Conservation (phyloP, 2,888 invertebrate genomes). For the Rhogogaster chlorosoma region DNA sequence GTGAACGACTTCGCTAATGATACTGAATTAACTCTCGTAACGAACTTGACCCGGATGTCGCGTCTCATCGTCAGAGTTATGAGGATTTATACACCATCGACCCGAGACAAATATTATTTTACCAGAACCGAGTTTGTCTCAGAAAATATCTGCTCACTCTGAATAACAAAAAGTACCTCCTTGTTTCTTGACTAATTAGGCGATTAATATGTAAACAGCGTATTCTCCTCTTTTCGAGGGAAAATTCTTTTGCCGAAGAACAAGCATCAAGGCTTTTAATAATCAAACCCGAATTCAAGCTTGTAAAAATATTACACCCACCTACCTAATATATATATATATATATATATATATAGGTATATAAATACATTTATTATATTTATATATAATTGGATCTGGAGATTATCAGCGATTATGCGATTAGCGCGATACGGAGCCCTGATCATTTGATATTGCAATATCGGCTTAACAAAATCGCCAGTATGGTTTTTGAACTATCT, state of each 20-base stretch:
- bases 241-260: background rate
- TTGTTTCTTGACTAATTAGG: background rate
- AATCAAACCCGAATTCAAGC: background rate
- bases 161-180: background rate
- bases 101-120: background rate
- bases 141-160: background rate
- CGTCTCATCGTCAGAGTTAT: background rate
- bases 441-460: background rate
- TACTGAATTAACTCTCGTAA: constrained; percentile 36
- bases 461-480: background rate
- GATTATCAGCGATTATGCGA: background rate
- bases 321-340: background rate
- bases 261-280: background rate
- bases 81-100: constrained; percentile 1
- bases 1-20: constrained; percentile 40
- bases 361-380: no score
- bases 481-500: background rate
- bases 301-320: background rate
- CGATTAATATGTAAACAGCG: background rate
- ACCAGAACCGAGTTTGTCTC: background rate
- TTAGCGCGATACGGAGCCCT: background rate
- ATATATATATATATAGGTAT: no score
- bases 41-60: constrained; percentile 21
- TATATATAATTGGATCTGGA: background rate
- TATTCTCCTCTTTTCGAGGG: background rate